Evolutionary conservation across 2,797 vertebrate species (phyloP), one percentile per base, ranked within the genome.

Genomic region (Furcifer pardalis): DNA sequence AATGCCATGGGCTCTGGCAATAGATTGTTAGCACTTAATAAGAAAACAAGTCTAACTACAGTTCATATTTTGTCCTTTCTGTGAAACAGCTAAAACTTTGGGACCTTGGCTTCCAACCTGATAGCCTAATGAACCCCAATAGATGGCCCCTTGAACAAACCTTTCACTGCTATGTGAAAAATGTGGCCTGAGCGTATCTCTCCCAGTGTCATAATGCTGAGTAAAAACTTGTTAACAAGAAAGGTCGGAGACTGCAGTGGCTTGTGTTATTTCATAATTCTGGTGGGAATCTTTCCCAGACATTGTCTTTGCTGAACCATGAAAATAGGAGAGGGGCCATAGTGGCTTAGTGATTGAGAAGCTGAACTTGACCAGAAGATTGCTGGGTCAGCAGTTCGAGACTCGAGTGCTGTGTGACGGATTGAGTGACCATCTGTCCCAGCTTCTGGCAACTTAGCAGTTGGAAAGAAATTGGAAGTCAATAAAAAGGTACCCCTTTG

Each of bases 261-360:
- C n/a, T n/a, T 89, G 82, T 73, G 89, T 91, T 91, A 76, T 59
- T 46, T 92, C 83, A 77, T 91, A 85, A 90, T 88, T 89, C 85
- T 88, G 49, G 10, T 74, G 86, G 81, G 86, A 93, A 88, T 90
- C 42, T 87, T 40, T 87, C 77, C 60, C 82, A 89, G 87, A 69
- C 63, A 5, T 79, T 82, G 79, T 84, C 89, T 80, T 89, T 91
- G 82, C 69, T 77, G 75, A 89, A 79, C 59, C 27, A 35, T 87
- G 86, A 91, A 84, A 89, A 87, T 80, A 86, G 52, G 56, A 84
- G 68, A n/a, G n/a, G n/a, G n/a, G n/a, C n/a, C n/a, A n/a, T n/a
- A n/a, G n/a, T n/a, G n/a, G n/a, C n/a, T n/a, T n/a, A n/a, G n/a
- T n/a, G n/a, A n/a, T n/a, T n/a, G n/a, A n/a, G n/a, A n/a, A n/a